phyloP scores from a whole-genome alignment of 2,113 vertebrate species.

The Centrocercus urophasianus region DNA sequence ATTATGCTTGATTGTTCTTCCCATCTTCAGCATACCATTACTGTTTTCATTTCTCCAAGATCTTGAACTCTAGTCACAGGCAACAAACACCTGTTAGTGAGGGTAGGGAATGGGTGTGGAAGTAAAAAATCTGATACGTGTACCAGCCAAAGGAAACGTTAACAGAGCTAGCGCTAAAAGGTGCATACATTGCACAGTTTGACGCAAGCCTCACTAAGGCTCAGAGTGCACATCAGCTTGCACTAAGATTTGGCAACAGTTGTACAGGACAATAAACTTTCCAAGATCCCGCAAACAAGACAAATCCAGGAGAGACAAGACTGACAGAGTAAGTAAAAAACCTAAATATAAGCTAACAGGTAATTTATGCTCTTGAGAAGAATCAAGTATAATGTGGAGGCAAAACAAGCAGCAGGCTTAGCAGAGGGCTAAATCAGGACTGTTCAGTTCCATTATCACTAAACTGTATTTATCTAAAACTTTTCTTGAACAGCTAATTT shows the following conservation, averaged over 20 bases:
- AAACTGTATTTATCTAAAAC: background rate
- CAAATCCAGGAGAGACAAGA: background rate
- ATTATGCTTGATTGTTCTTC: background rate
- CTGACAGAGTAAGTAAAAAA: background rate
- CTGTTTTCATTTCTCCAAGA: background rate
- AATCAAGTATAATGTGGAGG: background rate
- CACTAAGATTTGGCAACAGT: background rate
- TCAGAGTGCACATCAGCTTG: background rate
- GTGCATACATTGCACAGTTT: background rate
- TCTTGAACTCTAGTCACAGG: background rate
- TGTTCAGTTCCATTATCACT: background rate
- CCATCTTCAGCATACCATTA: background rate
- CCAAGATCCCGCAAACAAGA: background rate
- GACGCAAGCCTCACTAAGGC: background rate
- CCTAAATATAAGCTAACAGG: background rate
- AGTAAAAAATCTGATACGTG: background rate
- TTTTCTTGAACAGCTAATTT: background rate
- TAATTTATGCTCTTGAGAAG: background rate
- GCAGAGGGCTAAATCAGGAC: background rate
- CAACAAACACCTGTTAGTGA: background rate
- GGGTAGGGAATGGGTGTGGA: fast-evolving
- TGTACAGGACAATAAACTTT: background rate
- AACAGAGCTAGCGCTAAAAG: background rate
- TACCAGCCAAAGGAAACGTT: background rate
- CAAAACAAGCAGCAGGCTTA: fast-evolving